These are phyloP conservation scores for Propithecus coquereli DNA, from an alignment of 2,113 vertebrate species.

Conservation along the genomic window DNA sequence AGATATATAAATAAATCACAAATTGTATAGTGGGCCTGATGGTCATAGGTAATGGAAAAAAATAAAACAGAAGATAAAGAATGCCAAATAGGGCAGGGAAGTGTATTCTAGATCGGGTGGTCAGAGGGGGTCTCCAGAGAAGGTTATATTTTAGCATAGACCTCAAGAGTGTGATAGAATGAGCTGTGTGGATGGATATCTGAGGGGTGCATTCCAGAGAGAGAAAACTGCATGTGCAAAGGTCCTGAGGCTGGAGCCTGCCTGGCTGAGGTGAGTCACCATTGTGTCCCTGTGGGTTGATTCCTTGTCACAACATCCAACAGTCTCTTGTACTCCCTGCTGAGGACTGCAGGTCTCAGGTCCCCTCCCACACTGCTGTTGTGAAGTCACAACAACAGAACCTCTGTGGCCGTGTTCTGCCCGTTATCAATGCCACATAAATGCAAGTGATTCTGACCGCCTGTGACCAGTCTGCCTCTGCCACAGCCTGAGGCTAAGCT, in stretches of 20 bases:
- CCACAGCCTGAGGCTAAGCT: no score
- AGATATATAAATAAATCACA: background rate
- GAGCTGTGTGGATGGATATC: background rate
- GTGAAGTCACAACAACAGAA: background rate
- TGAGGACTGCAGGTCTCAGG: background rate
- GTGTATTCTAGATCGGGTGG: no score
- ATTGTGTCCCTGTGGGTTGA: background rate
- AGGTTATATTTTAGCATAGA: background rate
- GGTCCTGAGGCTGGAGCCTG: background rate
- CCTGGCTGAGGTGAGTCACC: background rate
- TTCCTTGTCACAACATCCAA: background rate
- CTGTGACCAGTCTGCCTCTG: no score
- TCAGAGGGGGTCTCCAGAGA: background rate
- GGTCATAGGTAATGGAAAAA: background rate
- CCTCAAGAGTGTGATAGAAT: background rate
- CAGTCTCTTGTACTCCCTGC: background rate
- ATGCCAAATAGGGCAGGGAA: fast-evolving
- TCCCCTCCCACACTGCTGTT: background rate
- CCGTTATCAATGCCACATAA: background rate
- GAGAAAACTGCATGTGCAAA: background rate
- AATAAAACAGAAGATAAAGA: background rate
- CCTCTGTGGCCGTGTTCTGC: background rate
- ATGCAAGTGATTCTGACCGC: no score
- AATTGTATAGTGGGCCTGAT: background rate
- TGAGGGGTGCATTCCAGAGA: background rate